Base-by-base conservation (phyloP, 2,888 invertebrate species). In the Sinodicranocentrus sp. region DNA sequence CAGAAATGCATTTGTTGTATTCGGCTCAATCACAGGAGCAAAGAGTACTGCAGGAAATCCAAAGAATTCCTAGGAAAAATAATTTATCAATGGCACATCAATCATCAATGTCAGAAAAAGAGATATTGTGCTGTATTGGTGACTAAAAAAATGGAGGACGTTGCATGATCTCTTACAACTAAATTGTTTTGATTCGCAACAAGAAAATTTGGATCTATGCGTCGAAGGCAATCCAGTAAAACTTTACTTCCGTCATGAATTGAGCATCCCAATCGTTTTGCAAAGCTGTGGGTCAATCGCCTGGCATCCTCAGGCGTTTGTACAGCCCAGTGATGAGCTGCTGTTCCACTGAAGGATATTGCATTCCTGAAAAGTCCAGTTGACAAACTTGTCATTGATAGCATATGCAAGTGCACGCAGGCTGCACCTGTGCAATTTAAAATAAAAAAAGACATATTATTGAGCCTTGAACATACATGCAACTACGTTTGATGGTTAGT, bases 331-430 rank as follows among this genome's bases (percentile, higher is more conserved):
- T 82, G 77, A 63, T 86, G 79, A 48, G 75, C 75, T 5, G 85
- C 86, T 2, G 77, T 68, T 0, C 82, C 83, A 59, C 82, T 82
- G 28, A 86, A 70, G 1, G 75, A 44, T 15, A 84, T 77, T 0
- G 85, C 87, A 13, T 28, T 65, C n/a, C 54, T 63, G 25, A 87
- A 76, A 13, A 72, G 44, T 15, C 76, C 83, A 28, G 21, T 68
- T 1, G 84, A 82, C 3, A 44, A 0, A 10, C 70, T 78, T 2
- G 10, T 39, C n/a, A 33, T 54, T 39, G 70, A 72, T 10, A 84
- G 8, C 86, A 87, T 85, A 33, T 87, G 87, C 10, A 86, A 63
- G 76, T 85, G 85, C 6, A 83, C 83, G n/a, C 63, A 33, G 6
- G 84, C 82, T 2, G 57, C 80, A 0, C 80, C 86, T 52, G 63